Conservation (phyloP, 2,888 invertebrate genomes). For the Hemithea aestivaria region DNA sequence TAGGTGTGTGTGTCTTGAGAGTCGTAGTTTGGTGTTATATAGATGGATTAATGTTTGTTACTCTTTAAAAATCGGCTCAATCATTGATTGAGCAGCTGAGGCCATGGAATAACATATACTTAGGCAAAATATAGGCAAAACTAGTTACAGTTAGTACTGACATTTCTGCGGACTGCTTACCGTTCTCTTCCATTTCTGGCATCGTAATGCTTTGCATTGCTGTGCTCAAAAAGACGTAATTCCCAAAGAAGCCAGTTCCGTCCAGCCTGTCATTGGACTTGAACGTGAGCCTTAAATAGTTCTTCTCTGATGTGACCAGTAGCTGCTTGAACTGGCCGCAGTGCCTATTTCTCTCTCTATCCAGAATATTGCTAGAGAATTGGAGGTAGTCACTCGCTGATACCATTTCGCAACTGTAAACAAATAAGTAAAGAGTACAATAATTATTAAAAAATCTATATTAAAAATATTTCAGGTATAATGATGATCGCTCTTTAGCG, state of each 20-base stretch:
- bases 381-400: slow-evolving; percentile 97
- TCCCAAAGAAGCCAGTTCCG: slow-evolving; percentile 94
- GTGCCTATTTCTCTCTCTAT: slow-evolving; percentile 88
- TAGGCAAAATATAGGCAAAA: too few relatives aligned
- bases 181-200: slow-evolving; percentile 47
- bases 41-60: too few relatives aligned
- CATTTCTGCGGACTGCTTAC: too few relatives aligned
- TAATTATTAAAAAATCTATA: not conserved
- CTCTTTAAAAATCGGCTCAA: too few relatives aligned
- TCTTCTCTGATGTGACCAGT: slow-evolving; percentile 89
- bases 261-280: slow-evolving; percentile 96
- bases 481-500: too few relatives aligned
- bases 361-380: slow-evolving; percentile 94
- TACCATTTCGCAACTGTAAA: slow-evolving; percentile 89
- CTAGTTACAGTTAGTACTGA: too few relatives aligned
- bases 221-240: slow-evolving; percentile 88
- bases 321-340: slow-evolving; percentile 91
- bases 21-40: too few relatives aligned
- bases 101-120: too few relatives aligned
- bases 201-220: slow-evolving; percentile 74
- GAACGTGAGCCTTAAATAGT: slow-evolving; percentile 95
- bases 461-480: slow-evolving; percentile 4
- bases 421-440: not conserved
- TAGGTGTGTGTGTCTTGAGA: too few relatives aligned
- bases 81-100: too few relatives aligned